Evolutionary conservation across 2,113 vertebrate genomes (phyloP), one percentile per base, ranked within the genome.

Genomic region (Agapornis roseicollis): DNA sequence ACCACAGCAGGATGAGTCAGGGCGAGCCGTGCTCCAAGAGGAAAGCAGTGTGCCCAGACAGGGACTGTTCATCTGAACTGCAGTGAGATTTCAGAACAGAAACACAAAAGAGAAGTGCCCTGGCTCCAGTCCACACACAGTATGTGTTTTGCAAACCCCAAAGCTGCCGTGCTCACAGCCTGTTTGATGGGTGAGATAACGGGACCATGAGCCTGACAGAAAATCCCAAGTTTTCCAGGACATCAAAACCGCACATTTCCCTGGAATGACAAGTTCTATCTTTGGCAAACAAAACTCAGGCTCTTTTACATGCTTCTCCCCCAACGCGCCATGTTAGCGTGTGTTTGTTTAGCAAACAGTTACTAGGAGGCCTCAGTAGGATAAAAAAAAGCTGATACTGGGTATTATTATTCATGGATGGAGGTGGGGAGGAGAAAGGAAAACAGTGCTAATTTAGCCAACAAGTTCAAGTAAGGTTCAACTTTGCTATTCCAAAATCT

Each of bases 271-370:
- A 91, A 84, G 55, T 84, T 88, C 85, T 83, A 4, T 83, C 85
- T 85, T 58, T 80, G 88, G 88, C 80, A 88, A 93, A 88, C n/a
- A 63, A 69, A 92, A 80, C 73, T 72, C 70, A 23, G 71, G 39
- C 92, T 88, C 64, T 68, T 85, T 56, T 56, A 52, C 33, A 52
- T 13, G 50, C 64, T 56, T 66, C 52, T 94, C 56, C 61, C 86
- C 49, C 70, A 39, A 2, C 7, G 0, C 7, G 1, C 55, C 61
- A 58, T 52, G 82, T 61, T 78, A 56, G 71, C 14, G 1, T 41
- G 82, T 63, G 60, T 95, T 77, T 93, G 82, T 95, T 93, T 93
- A 89, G 92, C 85, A 77, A 85, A 91, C 68, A 77, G 92, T 93
- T 80, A 92, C 85, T 88, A 83, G 90, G 90, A 90, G 72, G 74